These are phyloP conservation scores for Eutrigla gurnardus DNA, from an alignment of 2,797 vertebrate genomes.

Conservation along the genomic window DNA sequence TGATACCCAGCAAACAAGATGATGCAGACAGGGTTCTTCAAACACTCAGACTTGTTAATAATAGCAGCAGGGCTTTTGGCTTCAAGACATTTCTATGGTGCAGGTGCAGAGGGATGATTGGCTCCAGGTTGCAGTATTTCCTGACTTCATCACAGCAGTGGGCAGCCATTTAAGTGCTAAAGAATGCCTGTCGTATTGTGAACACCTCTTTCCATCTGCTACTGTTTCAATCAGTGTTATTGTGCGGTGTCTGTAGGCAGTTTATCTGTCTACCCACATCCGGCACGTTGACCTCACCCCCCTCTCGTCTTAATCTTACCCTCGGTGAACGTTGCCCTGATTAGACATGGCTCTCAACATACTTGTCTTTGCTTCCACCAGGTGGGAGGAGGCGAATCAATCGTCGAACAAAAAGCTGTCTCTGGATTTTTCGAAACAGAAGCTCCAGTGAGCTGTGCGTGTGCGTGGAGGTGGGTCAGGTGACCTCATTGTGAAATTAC, in stretches of 20 bases:
- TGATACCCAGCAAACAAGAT: background rate
- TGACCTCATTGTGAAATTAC: constrained; percentile 33
- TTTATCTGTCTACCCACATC: constrained; percentile 65
- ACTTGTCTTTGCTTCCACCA: constrained; percentile 52
- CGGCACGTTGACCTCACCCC: constrained; percentile 61
- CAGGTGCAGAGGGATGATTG: constrained; percentile 13
- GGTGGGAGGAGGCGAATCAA: constrained; percentile 63
- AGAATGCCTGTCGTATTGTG: constrained; percentile 35
- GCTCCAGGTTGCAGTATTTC: constrained; percentile 12
- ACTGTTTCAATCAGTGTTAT: constrained; percentile 53
- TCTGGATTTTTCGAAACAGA: constrained; percentile 34
- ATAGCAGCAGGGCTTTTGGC: background rate
- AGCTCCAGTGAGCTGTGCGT: constrained; percentile 5
- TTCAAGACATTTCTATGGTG: background rate
- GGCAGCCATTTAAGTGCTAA: constrained; percentile 30
- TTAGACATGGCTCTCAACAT: constrained; percentile 65
- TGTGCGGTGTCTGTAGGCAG: constrained; percentile 59
- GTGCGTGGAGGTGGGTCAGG: constrained; percentile 8
- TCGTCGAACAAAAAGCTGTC: constrained; percentile 42
- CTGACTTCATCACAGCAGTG: constrained; percentile 35
- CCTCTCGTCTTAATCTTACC: constrained; percentile 57
- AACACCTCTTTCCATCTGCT: constrained; percentile 56
- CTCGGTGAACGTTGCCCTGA: constrained; percentile 47
- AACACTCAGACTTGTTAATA: background rate
- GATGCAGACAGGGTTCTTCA: background rate